Evolutionary conservation across 2,797 vertebrate species (phyloP).

Genomic region (Myotis myotis): DNA sequence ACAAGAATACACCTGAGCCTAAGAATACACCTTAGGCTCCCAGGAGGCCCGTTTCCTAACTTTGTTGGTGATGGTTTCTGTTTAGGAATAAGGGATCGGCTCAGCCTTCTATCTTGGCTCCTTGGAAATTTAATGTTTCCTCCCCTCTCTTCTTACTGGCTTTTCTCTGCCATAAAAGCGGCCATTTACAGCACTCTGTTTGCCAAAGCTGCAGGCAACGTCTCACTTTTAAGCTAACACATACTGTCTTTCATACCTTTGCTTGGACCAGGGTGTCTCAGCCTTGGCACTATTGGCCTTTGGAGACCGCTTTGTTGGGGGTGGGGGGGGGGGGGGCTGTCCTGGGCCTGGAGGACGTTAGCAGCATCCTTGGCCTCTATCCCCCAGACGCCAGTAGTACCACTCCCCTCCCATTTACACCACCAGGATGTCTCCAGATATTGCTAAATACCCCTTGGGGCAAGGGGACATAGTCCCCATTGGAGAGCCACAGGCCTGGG

Average conservation of each 20-base stretch:
- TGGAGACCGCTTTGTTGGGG: neutral
- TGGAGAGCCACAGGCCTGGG: neutral
- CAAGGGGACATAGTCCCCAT: neutral
- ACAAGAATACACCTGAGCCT: no score
- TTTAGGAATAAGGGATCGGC: neutral
- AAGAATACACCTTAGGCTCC: neutral
- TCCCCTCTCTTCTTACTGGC: neutral
- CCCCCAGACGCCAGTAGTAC: neutral
- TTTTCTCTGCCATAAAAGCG: constrained; percentile 22
- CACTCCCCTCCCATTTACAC: neutral
- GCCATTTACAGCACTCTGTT: neutral
- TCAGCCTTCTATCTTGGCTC: neutral
- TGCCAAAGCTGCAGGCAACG: neutral
- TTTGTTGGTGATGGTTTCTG: neutral
- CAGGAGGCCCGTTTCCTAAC: neutral
- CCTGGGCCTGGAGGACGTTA: neutral
- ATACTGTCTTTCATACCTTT: neutral
- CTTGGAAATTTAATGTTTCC: neutral
- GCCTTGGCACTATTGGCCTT: neutral
- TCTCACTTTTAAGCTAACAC: constrained; percentile 3
- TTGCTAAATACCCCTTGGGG: neutral
- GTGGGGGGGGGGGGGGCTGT: neutral
- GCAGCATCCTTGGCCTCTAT: neutral
- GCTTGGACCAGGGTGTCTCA: neutral
- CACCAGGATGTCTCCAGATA: neutral